Evolutionary conservation across 2,113 vertebrate genomes (phyloP).

Genomic region (Poicephalus meyeri): DNA sequence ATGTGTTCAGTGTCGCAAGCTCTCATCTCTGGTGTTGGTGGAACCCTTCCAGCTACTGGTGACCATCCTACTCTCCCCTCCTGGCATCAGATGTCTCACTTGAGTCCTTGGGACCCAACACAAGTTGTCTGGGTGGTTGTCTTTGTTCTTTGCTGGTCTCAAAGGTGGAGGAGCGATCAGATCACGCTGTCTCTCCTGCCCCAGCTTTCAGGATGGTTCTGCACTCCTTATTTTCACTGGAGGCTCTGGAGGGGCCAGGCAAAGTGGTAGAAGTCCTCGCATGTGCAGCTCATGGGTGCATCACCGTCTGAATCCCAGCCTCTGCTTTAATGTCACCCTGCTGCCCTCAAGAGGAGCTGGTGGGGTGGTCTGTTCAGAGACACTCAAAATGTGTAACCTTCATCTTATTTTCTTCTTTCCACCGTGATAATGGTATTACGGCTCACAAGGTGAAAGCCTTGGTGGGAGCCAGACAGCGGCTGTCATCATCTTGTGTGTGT

Average conservation of each 20-base stretch:
- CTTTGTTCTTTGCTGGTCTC: background rate
- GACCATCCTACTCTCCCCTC: background rate
- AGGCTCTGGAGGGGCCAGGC: background rate
- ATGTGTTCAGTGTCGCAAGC: background rate
- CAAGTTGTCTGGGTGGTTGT: background rate
- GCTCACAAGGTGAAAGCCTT: background rate
- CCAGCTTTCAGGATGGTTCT: background rate
- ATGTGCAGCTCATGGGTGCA: accelerated
- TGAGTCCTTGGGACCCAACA: background rate
- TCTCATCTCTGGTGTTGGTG: accelerated
- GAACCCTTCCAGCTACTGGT: background rate
- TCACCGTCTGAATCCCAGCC: background rate
- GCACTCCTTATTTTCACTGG: background rate
- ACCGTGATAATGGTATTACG: accelerated
- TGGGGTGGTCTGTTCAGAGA: background rate
- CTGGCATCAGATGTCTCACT: background rate
- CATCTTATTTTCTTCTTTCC: background rate
- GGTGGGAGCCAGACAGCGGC: accelerated
- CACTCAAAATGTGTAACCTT: background rate
- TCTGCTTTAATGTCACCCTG: background rate
- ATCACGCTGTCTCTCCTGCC: accelerated
- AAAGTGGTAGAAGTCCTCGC: background rate
- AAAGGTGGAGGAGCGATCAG: accelerated
- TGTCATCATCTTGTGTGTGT: background rate
- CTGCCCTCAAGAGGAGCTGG: background rate